These are phyloP conservation scores for Campylomormyrus numenius DNA, from an alignment of 2,113 vertebrate genomes.

Conservation along the genomic window DNA sequence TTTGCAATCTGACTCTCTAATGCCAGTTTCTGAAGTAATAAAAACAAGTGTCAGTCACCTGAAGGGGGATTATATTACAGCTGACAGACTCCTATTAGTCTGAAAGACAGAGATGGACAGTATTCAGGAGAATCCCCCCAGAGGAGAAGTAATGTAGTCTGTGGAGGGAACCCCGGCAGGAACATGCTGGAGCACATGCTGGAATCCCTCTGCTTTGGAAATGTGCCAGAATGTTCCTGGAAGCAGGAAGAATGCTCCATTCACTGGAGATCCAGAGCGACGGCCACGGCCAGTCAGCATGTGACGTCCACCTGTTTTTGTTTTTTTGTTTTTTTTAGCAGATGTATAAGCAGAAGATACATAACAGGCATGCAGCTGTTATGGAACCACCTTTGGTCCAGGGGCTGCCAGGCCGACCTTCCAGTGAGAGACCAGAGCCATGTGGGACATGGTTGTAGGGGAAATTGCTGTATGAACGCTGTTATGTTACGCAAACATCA, in stretches of 20 bases:
- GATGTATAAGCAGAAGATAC: neutral
- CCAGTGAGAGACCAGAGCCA: neutral
- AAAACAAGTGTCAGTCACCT: conserved; percentile 5
- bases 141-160: neutral
- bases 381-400: neutral
- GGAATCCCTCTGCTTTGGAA: neutral
- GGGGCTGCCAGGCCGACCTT: neutral
- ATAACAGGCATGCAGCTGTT: neutral
- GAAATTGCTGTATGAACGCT: neutral
- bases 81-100: neutral
- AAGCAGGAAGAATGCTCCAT: neutral
- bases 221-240: neutral
- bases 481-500: neutral
- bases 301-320: neutral
- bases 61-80: conserved; percentile 4
- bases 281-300: neutral
- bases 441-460: neutral
- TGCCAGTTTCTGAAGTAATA: neutral
- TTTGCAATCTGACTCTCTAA: neutral
- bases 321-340: neutral
- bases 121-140: neutral
- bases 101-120: neutral
- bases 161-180: neutral
- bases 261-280: neutral
- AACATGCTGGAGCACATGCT: neutral